Conservation (phyloP, 1,140 invertebrate genomes). For the Drosophila punjabiensis region DNA sequence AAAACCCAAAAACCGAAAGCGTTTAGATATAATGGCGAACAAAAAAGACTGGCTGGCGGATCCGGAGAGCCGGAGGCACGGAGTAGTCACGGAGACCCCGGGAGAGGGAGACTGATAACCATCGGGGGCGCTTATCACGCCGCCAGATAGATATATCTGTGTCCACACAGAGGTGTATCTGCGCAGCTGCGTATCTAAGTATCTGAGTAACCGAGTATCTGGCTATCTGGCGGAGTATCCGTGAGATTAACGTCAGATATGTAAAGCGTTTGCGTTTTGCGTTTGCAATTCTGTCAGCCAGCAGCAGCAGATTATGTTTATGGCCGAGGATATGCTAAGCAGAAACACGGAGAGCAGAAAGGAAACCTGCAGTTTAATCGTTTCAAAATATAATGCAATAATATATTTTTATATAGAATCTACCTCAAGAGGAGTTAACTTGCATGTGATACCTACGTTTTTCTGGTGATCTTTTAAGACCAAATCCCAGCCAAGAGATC, state of each 20-base stretch:
- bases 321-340: conserved; percentile 34
- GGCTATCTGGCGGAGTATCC: conserved; percentile 20
- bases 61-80: conserved; percentile 21
- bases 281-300: conserved; percentile 48
- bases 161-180: conserved; percentile 36
- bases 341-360: neutral
- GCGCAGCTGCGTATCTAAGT: conserved; percentile 33
- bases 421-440: too few relatives aligned
- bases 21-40: conserved; percentile 74
- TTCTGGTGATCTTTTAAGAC: too few relatives aligned
- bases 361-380: neutral
- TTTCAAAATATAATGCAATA: neutral
- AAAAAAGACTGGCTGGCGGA: conserved; percentile 13
- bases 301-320: conserved; percentile 69
- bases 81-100: neutral
- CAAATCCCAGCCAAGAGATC: too few relatives aligned
- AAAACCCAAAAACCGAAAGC: conserved; percentile 16
- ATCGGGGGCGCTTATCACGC: conserved; percentile 72
- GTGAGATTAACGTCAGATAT: conserved; percentile 76
- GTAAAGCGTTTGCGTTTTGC: conserved; percentile 47
- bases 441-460: neutral
- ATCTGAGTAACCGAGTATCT: conserved; percentile 11
- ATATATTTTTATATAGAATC: neutral
- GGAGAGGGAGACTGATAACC: conserved; percentile 65
- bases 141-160: conserved; percentile 40